Conservation (phyloP, 1,140 invertebrate species). For the Drosophila ohnishii region DNA sequence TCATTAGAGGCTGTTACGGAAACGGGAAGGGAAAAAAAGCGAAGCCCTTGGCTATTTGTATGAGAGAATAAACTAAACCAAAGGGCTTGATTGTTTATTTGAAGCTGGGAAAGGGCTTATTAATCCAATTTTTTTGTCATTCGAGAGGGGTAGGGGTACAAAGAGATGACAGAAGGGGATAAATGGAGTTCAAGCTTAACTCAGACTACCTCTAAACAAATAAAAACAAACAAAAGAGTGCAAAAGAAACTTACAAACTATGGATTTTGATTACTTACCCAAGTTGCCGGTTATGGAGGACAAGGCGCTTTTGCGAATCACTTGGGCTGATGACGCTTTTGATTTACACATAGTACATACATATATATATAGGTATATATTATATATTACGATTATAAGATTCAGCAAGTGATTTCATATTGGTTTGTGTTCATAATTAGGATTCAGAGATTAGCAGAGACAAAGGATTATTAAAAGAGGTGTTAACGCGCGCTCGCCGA, state of each 20-base stretch:
- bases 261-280: constrained; percentile 78
- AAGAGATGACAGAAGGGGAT: neutral
- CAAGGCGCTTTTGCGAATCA: constrained; percentile 83
- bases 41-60: neutral
- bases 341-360: constrained; percentile 74
- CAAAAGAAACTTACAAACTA: constrained; percentile 54
- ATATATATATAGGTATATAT: constrained; percentile 74
- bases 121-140: constrained; percentile 22
- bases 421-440: constrained; percentile 38
- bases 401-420: constrained; percentile 72
- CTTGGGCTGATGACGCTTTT: constrained; percentile 83
- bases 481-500: constrained; percentile 22
- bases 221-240: constrained; percentile 13
- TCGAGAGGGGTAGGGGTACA: neutral
- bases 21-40: neutral
- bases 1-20: constrained; percentile 22
- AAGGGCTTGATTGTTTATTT: neutral
- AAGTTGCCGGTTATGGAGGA: constrained; percentile 82
- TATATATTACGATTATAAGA: constrained; percentile 66
- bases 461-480: constrained; percentile 39
- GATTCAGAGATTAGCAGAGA: constrained; percentile 46
- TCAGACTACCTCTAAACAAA: constrained; percentile 58
- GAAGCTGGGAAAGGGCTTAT: neutral
- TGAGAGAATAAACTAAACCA: constrained; percentile 8
- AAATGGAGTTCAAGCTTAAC: constrained; percentile 34